phyloP scores from a whole-genome alignment of 2,888 invertebrate species.

The Bombylius major region DNA sequence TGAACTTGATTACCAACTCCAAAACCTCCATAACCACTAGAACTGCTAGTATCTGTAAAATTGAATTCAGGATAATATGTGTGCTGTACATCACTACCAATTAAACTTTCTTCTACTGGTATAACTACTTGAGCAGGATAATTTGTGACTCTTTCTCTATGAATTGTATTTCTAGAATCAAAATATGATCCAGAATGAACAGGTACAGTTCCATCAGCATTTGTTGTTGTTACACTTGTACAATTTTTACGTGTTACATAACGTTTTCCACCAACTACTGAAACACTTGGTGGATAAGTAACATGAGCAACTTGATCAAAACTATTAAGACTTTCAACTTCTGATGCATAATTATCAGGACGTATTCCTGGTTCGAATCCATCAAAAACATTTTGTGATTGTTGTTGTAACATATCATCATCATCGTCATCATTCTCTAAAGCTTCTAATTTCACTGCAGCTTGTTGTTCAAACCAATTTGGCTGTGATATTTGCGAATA shows the following conservation, averaged over 20 bases:
- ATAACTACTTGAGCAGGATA: conserved; percentile 25
- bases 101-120: conserved; percentile 9
- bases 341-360: neutral
- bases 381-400: neutral
- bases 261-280: conserved; percentile 30
- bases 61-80: conserved; percentile 4
- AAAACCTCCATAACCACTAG: neutral
- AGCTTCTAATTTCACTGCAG: conserved; percentile 23
- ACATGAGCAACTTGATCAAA: conserved; percentile 29
- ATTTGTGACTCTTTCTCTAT: conserved; percentile 19
- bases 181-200: conserved; percentile 12
- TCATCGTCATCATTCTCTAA: neutral
- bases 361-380: neutral
- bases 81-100: conserved; percentile 4
- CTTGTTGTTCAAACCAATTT: conserved; percentile 31
- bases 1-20: conserved; percentile 11
- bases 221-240: conserved; percentile 23
- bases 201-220: neutral
- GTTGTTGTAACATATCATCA: neutral
- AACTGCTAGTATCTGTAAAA: conserved; percentile 3
- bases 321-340: conserved; percentile 23
- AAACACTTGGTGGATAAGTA: conserved; percentile 30
- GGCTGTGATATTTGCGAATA: conserved; percentile 27
- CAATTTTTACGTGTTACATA: conserved; percentile 31
- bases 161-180: neutral